Evolutionary conservation across 2,888 invertebrate species (phyloP).

Genomic region (Trachelus troglodyta): DNA sequence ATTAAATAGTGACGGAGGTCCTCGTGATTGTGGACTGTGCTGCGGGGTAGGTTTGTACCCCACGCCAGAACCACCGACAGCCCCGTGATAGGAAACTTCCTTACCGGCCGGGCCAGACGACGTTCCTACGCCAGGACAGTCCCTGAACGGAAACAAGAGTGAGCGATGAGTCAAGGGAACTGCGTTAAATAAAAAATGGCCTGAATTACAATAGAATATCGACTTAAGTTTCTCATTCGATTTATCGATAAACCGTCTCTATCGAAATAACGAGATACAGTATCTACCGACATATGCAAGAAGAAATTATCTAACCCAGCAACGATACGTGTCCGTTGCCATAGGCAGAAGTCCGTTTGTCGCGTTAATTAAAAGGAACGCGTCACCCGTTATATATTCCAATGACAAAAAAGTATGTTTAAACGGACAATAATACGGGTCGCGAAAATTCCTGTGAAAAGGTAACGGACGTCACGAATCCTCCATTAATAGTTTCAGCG

Average conservation of each 20-base stretch:
- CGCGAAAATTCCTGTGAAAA: background rate
- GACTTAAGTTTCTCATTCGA: background rate
- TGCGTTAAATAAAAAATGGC: background rate
- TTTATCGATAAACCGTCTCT: background rate
- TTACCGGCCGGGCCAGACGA: conserved; percentile 59
- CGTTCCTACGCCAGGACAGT: conserved; percentile 60
- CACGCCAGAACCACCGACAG: conserved; percentile 55
- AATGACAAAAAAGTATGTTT: background rate
- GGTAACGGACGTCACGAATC: background rate
- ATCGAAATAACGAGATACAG: conserved; percentile 9
- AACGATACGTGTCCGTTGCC: background rate
- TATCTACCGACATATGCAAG: conserved; percentile 3
- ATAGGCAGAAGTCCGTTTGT: background rate
- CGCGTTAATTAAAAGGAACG: conserved; percentile 9
- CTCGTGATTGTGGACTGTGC: conserved; percentile 56
- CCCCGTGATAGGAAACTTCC: conserved; percentile 60
- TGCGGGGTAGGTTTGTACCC: conserved; percentile 58
- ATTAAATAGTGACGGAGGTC: conserved; percentile 53
- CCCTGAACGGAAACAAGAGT: conserved; percentile 36
- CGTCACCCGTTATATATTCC: conserved; percentile 4
- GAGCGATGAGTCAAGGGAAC: background rate
- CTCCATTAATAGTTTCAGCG: background rate
- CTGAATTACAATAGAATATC: background rate
- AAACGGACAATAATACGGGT: background rate
- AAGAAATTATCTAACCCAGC: conserved; percentile 6